Evolutionary conservation across 2,113 vertebrate genomes (phyloP).

Genomic region (Ahaetulla prasina): DNA sequence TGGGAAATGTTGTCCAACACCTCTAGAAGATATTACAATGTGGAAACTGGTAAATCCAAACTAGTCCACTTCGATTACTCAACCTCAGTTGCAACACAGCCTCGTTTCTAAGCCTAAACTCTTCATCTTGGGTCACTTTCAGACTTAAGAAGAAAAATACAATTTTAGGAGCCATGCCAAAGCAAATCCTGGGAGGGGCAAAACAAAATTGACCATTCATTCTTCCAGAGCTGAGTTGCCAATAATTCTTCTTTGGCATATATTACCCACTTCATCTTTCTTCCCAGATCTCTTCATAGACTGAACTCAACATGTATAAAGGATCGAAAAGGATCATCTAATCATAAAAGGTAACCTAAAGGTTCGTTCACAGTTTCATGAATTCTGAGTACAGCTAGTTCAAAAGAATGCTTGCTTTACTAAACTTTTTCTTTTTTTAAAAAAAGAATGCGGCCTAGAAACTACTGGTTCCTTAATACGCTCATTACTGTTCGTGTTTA

Average conservation of each 20-base stretch:
- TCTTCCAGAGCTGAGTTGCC: background rate
- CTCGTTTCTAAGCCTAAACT: background rate
- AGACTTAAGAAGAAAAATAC: background rate
- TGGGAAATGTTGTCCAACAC: background rate
- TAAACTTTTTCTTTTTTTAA: fast-evolving
- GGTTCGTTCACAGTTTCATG: background rate
- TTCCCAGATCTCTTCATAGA: background rate
- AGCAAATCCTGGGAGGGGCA: background rate
- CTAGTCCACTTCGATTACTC: background rate
- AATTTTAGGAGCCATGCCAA: slow-evolving; percentile 15
- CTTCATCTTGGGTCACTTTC: background rate
- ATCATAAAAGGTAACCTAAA: background rate
- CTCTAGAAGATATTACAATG: background rate
- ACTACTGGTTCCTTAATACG: slow-evolving; percentile 1
- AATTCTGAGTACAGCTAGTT: background rate
- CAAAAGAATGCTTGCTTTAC: background rate
- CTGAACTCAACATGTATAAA: background rate
- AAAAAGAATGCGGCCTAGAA: background rate
- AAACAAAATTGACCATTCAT: background rate
- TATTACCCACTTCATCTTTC: background rate
- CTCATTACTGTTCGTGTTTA: slow-evolving; percentile 9
- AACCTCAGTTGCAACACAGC: background rate
- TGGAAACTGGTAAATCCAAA: background rate
- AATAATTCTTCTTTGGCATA: background rate
- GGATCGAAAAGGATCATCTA: background rate